Percentiles rank a stretch among this genome's conserved stretches.
phyloP scores from a whole-genome alignment of 2,797 vertebrate species.

The Oryzias dopingdopingensis region DNA sequence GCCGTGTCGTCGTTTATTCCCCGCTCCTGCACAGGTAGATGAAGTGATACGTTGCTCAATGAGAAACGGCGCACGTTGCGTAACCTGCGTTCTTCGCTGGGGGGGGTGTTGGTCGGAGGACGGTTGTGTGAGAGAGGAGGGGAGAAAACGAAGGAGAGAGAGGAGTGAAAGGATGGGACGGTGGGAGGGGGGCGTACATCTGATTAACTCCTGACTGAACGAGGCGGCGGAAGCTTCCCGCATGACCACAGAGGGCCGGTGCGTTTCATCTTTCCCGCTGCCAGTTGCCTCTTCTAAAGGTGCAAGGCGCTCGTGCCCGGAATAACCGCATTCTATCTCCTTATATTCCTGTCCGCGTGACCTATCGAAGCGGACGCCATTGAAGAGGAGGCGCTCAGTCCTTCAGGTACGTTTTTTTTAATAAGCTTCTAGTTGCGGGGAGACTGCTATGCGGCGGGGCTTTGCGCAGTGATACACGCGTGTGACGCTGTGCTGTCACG shows the following conservation, averaged over 20 bases:
- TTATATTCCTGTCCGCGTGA: conserved; percentile 13
- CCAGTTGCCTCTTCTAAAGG: conserved; percentile 4
- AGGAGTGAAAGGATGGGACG: conserved; percentile 54
- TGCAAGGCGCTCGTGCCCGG: conserved; percentile 2
- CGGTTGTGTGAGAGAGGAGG: conserved; percentile 52
- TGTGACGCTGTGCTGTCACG: conserved; percentile 7
- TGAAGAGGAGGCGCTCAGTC: conserved; percentile 23
- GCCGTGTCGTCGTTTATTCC: conserved; percentile 42
- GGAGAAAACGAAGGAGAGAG: conserved; percentile 36
- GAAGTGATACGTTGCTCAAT: conserved; percentile 3
- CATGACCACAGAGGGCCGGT: conserved; percentile 9
- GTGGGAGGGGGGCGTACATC: conserved; percentile 57
- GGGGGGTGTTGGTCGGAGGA: conserved; percentile 33
- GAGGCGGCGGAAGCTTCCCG: conserved; percentile 24
- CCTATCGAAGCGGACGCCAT: conserved; percentile 59
- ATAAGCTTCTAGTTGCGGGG: conserved; percentile 1
- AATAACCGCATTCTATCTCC: background rate
- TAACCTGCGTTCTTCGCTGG: conserved; percentile 44
- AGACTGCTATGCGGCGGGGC: conserved; percentile 54
- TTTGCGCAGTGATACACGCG: conserved; percentile 52
- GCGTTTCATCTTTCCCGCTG: conserved; percentile 3
- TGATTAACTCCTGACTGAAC: conserved; percentile 36
- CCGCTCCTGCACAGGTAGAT: conserved; percentile 7
- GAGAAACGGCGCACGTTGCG: conserved; percentile 41
- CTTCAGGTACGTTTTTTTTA: conserved; percentile 58